phyloP scores from a whole-genome alignment of 1,140 invertebrate genomes.

The Ceratina calcarata region DNA sequence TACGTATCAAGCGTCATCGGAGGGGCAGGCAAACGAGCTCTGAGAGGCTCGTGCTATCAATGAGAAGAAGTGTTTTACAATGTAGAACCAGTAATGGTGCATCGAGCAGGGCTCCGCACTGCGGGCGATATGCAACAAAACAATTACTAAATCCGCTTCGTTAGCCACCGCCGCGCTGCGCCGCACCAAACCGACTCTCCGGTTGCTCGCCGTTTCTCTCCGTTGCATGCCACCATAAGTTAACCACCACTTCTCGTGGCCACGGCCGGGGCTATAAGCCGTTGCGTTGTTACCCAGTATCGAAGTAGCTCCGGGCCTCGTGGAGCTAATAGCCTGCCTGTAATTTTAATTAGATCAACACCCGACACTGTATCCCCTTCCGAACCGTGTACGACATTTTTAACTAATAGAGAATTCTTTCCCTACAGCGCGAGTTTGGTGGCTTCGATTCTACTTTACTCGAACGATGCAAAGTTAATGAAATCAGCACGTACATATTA shows the following conservation, averaged over 20 bases:
- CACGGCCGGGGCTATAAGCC: too few species aligned
- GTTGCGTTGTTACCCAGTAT: conserved; percentile 48
- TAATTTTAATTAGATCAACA: conserved; percentile 66
- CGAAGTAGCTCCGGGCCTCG: conserved; percentile 37
- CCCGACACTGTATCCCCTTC: conserved; percentile 54
- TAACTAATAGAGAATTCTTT: background rate
- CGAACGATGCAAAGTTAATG: background rate
- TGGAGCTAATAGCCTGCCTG: conserved; percentile 48
- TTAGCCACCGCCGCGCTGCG: conserved; percentile 36
- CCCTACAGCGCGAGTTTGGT: too few species aligned
- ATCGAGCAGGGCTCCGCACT: conserved; percentile 30
- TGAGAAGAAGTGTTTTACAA: conserved; percentile 69
- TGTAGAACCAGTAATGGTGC: conserved; percentile 65
- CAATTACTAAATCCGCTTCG: conserved; percentile 65
- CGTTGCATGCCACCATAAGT: conserved; percentile 57
- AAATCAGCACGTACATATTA: background rate
- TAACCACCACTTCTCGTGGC: conserved; percentile 37
- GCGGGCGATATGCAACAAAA: conserved; percentile 59
- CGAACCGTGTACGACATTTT: conserved; percentile 38
- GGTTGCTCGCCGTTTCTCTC: conserved; percentile 36
- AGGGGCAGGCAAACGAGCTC: conserved; percentile 6
- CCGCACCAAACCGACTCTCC: conserved; percentile 10
- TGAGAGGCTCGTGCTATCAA: conserved; percentile 64
- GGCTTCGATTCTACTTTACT: background rate
- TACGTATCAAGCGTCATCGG: conserved; percentile 22